Base-by-base conservation (phyloP, 2,888 invertebrate genomes). In the Myopa tessellatipennis region DNA sequence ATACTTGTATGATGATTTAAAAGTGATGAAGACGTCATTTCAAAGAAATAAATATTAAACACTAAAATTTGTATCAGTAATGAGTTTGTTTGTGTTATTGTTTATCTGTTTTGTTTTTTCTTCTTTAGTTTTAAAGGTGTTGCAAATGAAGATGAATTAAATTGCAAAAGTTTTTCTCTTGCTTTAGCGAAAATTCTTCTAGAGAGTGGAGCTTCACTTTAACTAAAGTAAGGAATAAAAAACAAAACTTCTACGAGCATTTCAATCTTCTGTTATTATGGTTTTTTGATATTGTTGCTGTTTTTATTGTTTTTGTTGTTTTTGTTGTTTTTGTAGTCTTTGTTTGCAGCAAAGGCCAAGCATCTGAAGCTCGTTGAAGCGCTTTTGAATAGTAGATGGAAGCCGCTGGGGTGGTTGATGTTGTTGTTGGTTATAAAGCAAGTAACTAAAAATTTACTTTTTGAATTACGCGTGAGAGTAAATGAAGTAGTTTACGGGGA, bases 371-470 rank as follows among this genome's bases (percentile, higher is more conserved):
- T 26, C 2, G 26, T 26, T 26, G 26, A 26, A 2, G n/a, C 36
- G 67, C 14, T 36, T 67, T 45, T 67, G 40, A 38, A 55, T n/a
- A 14, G 55, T 14, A n/a, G 16, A 38, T 4, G 7, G 40, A 67
- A 16, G 38, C 40, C 38, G 67, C 18, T 40, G 34, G 34, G 40
- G 12, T 40, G 40, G 4, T 67, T 36, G n/a, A n/a, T 69, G 69
- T 26, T 50, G 61, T 12, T n/a, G 50, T 63, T 65, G 36, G 55
- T 65, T 67, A 50, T 74, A 8, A 69, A 68, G 50, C 68, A 60
- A 75, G 74, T 65, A 69, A 75, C 60, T 75, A 75, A 58, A 75
- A 68, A 75, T 75, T 69, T 69, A 69, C 75, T 60, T 75, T 75
- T 65, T 14, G 69, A 60, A 75, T 75, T 75, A 75, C 69, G 45